Base-by-base conservation (phyloP, 2,113 vertebrate genomes). In the Carettochelys insculpta region DNA sequence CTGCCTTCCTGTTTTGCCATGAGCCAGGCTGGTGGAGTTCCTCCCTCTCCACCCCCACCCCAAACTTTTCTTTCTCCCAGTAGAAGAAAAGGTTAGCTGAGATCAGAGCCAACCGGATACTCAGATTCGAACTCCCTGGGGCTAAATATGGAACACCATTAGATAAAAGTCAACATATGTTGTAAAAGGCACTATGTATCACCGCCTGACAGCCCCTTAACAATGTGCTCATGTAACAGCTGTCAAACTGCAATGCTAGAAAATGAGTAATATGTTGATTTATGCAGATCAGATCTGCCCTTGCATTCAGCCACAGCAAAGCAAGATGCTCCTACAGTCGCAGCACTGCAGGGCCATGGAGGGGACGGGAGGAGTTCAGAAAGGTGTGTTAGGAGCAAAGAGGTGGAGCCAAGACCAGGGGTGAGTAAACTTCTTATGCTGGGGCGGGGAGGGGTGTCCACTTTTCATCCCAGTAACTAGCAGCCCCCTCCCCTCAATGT, bases 81-180 rank as follows among this genome's bases (percentile, higher is more conserved):
- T 4, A 19, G 93, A 96, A 95, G 92, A 80, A 96, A 92, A 97
- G 97, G 98, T 97, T 95, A 97, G 89, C 89, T 0, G 89, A 89
- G 97, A 97, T 97, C 97, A 97, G 80, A 97, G 92, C 92, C 98
- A 97, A 97, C 97, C 96, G 88, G 95, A 95, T 97, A 97, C 97
- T 96, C 54, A 95, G 97, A 97, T 94, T 95, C 83, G 38, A 71
- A 88, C 94, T 98, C 97, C 97, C 97, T 77, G 92, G 97, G 97
- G 98, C 97, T 98, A 98, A 98, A 98, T 98, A 97, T 41, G 94
- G 97, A 98, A 98, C 97, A 97, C 97, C 97, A 97, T 98, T 97
- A 98, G 98, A 98, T 98, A 98, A 98, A 98, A 98, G 97, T 98
- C 98, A 98, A 98, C 98, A 98, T 98, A 98, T 98, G 98, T 98